These are phyloP conservation scores for Bergia sp. DNA, from an alignment of 92 coral and sea anemone genomes.

Conservation along the genomic window DNA sequence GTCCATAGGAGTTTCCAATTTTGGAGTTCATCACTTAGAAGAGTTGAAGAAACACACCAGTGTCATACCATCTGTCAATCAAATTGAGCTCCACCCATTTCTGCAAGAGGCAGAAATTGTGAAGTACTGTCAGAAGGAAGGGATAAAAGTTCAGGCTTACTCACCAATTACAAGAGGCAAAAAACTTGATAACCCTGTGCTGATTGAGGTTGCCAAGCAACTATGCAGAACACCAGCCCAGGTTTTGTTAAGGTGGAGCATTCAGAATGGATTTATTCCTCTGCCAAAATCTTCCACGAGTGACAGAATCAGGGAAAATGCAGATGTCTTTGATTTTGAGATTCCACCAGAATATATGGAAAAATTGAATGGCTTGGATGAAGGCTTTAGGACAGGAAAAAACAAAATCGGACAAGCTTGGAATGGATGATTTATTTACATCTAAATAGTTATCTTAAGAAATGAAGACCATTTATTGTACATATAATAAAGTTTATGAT, in stretches of 20 bases:
- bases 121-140: constrained; percentile 70
- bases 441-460: neutral
- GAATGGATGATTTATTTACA: constrained; percentile 61
- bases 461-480: too few species aligned
- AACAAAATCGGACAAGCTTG: constrained; percentile 85
- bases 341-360: constrained; percentile 69
- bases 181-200: constrained; percentile 71
- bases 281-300: constrained; percentile 85
- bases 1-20: constrained; percentile 98
- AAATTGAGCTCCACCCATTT: constrained; percentile 95
- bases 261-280: constrained; percentile 84
- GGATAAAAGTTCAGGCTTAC: constrained; percentile 87
- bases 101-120: constrained; percentile 77
- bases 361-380: constrained; percentile 78
- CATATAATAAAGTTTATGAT: neutral
- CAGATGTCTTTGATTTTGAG: constrained; percentile 80
- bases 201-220: constrained; percentile 60
- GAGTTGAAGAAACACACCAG: constrained; percentile 74
- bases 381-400: constrained; percentile 88
- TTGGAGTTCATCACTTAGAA: constrained; percentile 91
- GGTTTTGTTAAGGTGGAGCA: constrained; percentile 82
- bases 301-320: constrained; percentile 82
- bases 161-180: constrained; percentile 93
- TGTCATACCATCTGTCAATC: constrained; percentile 89
- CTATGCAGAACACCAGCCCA: constrained; percentile 78